Conservation (phyloP, 2,888 invertebrate species). For the Osedax fenrisi region DNA sequence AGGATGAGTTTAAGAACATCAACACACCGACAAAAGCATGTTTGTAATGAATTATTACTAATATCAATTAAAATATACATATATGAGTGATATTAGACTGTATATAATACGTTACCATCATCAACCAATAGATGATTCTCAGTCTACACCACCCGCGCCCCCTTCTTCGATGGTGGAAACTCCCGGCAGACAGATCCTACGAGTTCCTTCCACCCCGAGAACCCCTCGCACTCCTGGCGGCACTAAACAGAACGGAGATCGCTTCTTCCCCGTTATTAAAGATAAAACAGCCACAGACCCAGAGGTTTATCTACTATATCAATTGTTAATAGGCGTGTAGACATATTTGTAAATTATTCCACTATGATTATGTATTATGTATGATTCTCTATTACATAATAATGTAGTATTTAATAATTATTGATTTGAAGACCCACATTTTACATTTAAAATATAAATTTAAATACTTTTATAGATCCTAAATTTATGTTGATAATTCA, state of each 20-base stretch:
- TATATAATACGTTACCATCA: too few relatives aligned
- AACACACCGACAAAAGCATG: slow-evolving; percentile 28
- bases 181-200: neutral
- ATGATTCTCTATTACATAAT: too few relatives aligned
- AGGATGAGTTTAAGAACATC: slow-evolving; percentile 70
- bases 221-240: slow-evolving; percentile 42
- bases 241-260: slow-evolving; percentile 54
- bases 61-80: too few relatives aligned
- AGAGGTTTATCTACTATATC: slow-evolving; percentile 38
- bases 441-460: too few relatives aligned
- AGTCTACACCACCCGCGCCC: neutral
- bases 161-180: neutral
- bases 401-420: too few relatives aligned
- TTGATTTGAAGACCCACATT: too few relatives aligned
- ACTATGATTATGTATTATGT: too few relatives aligned
- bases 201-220: slow-evolving; percentile 38
- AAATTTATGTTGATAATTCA: too few relatives aligned
- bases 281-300: slow-evolving; percentile 54
- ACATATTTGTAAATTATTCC: neutral
- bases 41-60: too few relatives aligned
- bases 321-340: neutral
- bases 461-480: too few relatives aligned
- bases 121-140: too few relatives aligned
- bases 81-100: too few relatives aligned
- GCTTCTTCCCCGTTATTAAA: slow-evolving; percentile 89